Evolutionary conservation across 2,888 invertebrate genomes (phyloP).

Genomic region (Fragum whitleyi): DNA sequence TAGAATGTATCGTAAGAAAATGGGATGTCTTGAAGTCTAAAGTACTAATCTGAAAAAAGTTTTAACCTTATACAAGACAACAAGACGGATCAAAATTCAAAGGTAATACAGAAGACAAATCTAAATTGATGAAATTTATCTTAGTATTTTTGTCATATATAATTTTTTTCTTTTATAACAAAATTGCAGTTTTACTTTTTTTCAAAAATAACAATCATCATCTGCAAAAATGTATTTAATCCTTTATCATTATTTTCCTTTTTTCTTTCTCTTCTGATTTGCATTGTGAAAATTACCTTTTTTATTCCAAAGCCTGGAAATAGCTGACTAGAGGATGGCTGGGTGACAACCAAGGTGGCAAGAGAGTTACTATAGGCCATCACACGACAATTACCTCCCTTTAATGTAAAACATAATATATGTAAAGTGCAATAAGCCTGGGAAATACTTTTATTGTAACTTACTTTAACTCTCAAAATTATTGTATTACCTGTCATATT

Average conservation of each 20-base stretch:
- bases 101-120: too few species aligned
- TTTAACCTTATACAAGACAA: not conserved
- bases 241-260: too few species aligned
- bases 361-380: constrained; percentile 88
- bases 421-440: not conserved
- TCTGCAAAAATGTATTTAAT: too few species aligned
- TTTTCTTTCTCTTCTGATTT: too few species aligned
- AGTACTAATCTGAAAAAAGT: constrained; percentile 71
- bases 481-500: too few species aligned
- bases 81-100: not conserved
- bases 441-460: not conserved
- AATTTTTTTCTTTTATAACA: too few species aligned
- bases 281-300: too few species aligned
- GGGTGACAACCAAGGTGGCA: constrained; percentile 90
- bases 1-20: not conserved
- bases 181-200: too few species aligned
- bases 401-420: constrained; percentile 56
- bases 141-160: too few species aligned
- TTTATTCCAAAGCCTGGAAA: constrained; percentile 93
- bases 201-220: too few species aligned
- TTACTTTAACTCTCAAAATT: not conserved
- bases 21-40: constrained; percentile 89
- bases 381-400: constrained; percentile 92
- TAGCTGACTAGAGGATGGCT: constrained; percentile 89
- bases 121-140: too few species aligned